Percentiles rank a stretch among this genome's conserved stretches.
Evolutionary conservation across 2,888 invertebrate genomes (phyloP).

Genomic region (Tetranychus piercei): DNA sequence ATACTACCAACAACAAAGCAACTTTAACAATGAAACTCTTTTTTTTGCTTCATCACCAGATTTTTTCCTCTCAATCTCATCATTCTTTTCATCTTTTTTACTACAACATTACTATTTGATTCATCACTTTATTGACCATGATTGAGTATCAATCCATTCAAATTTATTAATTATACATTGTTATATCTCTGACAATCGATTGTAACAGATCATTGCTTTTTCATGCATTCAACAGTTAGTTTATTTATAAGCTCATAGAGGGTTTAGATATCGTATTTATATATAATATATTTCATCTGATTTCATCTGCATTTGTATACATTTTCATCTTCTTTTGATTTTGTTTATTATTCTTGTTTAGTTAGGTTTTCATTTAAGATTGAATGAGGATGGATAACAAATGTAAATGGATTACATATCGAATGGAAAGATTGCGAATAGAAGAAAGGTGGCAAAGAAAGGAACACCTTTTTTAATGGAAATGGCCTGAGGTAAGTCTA

Average conservation of each 20-base stretch:
- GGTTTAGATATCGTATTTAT: too few species aligned
- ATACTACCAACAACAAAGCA: neutral
- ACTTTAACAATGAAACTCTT: neutral
- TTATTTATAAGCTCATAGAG: too few species aligned
- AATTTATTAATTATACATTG: neutral
- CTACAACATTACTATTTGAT: neutral
- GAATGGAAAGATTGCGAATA: neutral
- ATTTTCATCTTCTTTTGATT: too few species aligned
- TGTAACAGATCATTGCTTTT: too few species aligned
- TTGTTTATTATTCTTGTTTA: too few species aligned
- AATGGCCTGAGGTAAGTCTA: neutral
- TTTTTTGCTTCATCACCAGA: neutral
- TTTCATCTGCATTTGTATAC: too few species aligned
- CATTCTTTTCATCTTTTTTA: neutral
- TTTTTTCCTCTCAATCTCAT: neutral
- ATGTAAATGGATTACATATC: neutral
- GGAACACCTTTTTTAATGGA: conserved; percentile 1
- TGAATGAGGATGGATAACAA: neutral
- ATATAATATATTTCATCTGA: too few species aligned
- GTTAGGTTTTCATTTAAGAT: neutral
- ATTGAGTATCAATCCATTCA: neutral
- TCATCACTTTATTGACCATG: neutral
- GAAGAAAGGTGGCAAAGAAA: neutral
- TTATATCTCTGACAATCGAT: neutral
- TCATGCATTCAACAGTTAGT: too few species aligned